Evolutionary conservation across 2,888 invertebrate species (phyloP).

Genomic region (Sminthurides aquaticus): DNA sequence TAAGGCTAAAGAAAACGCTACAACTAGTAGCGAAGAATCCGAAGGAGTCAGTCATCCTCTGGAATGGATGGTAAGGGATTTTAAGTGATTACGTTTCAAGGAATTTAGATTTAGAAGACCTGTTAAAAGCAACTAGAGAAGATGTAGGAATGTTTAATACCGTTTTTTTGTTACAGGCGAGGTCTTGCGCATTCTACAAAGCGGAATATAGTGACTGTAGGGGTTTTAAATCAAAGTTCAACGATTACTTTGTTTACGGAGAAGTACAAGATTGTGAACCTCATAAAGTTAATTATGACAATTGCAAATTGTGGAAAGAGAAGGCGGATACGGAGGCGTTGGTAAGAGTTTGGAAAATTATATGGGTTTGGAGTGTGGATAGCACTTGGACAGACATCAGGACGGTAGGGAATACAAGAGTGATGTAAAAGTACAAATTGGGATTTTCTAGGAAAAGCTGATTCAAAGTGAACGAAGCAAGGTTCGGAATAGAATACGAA

Average conservation of each 20-base stretch:
- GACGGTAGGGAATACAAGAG: neutral
- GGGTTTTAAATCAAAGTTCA: constrained; percentile 65
- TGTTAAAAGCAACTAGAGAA: too few relatives aligned
- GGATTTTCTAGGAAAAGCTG: constrained; percentile 53
- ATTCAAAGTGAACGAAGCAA: constrained; percentile 65
- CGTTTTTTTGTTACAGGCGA: constrained; percentile 57
- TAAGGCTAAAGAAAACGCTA: too few relatives aligned
- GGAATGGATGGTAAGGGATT: neutral
- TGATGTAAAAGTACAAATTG: constrained; percentile 9
- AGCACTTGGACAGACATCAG: neutral
- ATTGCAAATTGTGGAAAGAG: constrained; percentile 63
- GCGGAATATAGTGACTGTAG: constrained; percentile 75
- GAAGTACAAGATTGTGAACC: constrained; percentile 63
- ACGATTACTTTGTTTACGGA: constrained; percentile 79
- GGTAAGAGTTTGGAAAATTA: too few relatives aligned
- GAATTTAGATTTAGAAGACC: neutral
- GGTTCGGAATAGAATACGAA: constrained; percentile 56
- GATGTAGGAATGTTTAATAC: too few relatives aligned
- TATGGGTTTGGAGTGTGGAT: constrained; percentile 41
- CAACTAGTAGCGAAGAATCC: too few relatives aligned
- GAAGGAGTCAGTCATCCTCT: neutral
- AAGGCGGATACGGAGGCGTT: constrained; percentile 59
- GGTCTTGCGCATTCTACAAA: constrained; percentile 69
- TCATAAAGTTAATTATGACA: constrained; percentile 70
- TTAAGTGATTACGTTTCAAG: neutral